Base-by-base conservation (phyloP, 2,113 vertebrate genomes). In the Melanotaenia duboulayi region DNA sequence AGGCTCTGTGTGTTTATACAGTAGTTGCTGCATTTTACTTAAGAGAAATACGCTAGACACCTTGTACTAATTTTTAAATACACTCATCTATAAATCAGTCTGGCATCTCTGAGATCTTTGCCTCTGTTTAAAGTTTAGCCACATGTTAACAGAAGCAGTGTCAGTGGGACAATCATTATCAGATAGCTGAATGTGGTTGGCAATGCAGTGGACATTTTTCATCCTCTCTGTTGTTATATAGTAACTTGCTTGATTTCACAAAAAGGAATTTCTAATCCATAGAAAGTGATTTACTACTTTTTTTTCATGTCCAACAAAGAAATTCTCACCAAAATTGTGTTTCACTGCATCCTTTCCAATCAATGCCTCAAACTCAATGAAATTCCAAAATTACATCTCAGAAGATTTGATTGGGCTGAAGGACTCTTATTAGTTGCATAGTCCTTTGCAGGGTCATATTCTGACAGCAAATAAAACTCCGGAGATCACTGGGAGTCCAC, bases 401-500 rank as follows among this genome's bases (percentile, higher is more conserved):
- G n/a, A 23, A 37, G 3, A 32, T 57, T 39, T 73, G 6, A 50
- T 46, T 72, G 44, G 17, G 35, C 35, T 50, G 48, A 42, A 22
- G 39, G 57, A 71, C n/a, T 63, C 37, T 17, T 58, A 1, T 20
- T 37, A 44, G 40, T 8, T 37, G 35, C 32, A 24, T 13, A 39
- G 37, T 54, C 35, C 24, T 56, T 3, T 23, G 20, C 13, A 67
- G n/a, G 63, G 54, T 23, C 14, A 56, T 55, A 54, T 9, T 59
- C 19, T 64, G 12, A 69, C 39, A 22, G 39, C 16, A 75, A 59
- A 49, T n/a, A 55, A 69, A 71, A 48, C 22, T 14, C 8, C 16
- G 19, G 61, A 60, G 23, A 42, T 49, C 25, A 3, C 7, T 14
- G 39, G 24, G 37, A 50, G 40, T 24, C 17, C 23, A 1, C 1